Percentiles rank a stretch among this genome's conserved stretches.
Conservation (phyloP, 2,113 vertebrate species). For the Bos javanicus region DNA sequence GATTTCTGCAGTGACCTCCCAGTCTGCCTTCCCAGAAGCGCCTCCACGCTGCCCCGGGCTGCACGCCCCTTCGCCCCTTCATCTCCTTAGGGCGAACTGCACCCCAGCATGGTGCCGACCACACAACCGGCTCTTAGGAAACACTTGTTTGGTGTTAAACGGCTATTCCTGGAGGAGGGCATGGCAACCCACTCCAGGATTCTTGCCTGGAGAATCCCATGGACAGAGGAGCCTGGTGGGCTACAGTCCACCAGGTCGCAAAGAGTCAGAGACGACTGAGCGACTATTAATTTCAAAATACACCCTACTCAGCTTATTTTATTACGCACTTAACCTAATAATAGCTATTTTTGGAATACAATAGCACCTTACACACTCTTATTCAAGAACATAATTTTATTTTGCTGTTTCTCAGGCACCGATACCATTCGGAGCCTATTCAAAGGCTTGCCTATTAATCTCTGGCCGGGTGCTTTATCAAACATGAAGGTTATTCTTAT, state of each 20-base stretch:
- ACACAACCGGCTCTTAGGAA: background rate
- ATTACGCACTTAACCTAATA: background rate
- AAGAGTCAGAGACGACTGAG: background rate
- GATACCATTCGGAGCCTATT: background rate
- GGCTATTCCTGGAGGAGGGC: background rate
- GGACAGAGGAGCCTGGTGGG: background rate
- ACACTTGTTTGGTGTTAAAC: background rate
- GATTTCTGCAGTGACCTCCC: background rate
- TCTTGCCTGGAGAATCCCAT: background rate
- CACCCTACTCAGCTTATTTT: background rate
- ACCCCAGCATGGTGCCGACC: background rate
- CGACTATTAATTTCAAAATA: background rate
- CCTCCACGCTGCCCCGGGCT: background rate
- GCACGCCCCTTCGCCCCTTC: background rate
- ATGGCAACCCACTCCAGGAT: background rate
- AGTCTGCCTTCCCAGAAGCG: background rate
- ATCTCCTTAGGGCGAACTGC: background rate
- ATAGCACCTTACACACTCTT: background rate
- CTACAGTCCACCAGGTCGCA: background rate
- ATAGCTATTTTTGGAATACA: background rate
- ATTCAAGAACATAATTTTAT: background rate
- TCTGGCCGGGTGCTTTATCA: background rate
- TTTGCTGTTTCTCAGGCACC: background rate
- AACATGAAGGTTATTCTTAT: background rate
- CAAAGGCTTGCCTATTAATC: background rate